phyloP scores from a whole-genome alignment of 2,797 vertebrate species.

The Scleropages formosus region DNA sequence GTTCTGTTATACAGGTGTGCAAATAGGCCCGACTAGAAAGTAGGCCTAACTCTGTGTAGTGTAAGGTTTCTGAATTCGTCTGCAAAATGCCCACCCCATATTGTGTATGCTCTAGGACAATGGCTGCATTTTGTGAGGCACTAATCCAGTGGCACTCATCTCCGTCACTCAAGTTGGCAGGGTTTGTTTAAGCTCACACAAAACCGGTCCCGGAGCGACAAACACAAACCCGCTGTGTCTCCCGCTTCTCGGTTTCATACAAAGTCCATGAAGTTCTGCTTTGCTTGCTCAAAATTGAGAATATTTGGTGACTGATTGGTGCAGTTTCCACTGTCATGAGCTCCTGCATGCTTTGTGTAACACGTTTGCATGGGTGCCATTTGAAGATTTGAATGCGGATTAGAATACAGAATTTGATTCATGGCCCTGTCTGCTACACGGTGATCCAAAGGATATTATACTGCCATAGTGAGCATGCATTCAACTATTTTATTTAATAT shows the following conservation, averaged over 20 bases:
- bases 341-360: neutral
- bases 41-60: neutral
- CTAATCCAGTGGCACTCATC: too few species aligned
- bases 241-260: neutral
- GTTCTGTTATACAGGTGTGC: too few species aligned
- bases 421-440: neutral
- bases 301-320: neutral
- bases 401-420: neutral
- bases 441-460: neutral
- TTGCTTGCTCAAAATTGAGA: neutral
- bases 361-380: neutral
- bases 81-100: neutral
- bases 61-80: neutral
- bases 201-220: neutral
- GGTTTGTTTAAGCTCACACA: slow-evolving; percentile 5
- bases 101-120: neutral
- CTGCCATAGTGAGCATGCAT: too few species aligned
- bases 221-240: neutral
- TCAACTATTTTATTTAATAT: too few species aligned
- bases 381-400: neutral
- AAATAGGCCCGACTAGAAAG: too few species aligned
- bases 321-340: neutral
- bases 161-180: too few species aligned
- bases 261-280: neutral
- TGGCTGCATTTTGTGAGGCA: neutral